Evolutionary conservation across 2,888 invertebrate species (phyloP).

Genomic region (Cosmia trapezina): DNA sequence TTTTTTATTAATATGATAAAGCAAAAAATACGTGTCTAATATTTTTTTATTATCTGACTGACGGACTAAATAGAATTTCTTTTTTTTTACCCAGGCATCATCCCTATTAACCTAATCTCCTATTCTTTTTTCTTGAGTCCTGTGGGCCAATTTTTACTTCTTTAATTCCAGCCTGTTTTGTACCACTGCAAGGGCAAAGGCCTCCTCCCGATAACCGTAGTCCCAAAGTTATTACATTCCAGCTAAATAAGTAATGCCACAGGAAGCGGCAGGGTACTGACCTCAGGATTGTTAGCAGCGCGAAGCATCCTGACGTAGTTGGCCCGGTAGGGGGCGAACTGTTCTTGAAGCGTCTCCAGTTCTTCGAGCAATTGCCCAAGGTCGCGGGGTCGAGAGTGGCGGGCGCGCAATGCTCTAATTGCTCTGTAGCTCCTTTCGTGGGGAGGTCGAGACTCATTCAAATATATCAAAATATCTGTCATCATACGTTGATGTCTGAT

Average conservation of each 20-base stretch:
- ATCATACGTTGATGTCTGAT: slow-evolving; percentile 30
- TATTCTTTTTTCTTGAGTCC: neutral
- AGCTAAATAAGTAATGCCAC: neutral
- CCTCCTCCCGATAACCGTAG: neutral
- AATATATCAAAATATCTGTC: slow-evolving; percentile 30
- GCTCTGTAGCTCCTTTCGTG: slow-evolving; percentile 66
- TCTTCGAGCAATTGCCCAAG: slow-evolving; percentile 77
- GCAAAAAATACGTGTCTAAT: too few species aligned
- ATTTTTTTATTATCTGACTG: too few species aligned
- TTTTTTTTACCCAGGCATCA: too few species aligned
- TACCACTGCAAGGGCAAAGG: neutral
- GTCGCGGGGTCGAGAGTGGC: slow-evolving; percentile 75
- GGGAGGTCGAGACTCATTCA: slow-evolving; percentile 26
- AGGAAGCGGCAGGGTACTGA: slow-evolving; percentile 45
- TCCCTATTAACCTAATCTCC: neutral
- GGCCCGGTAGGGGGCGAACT: slow-evolving; percentile 75
- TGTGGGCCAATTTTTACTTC: neutral
- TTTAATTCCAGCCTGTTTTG: neutral
- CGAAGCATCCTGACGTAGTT: slow-evolving; percentile 72
- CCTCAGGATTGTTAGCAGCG: slow-evolving; percentile 67
- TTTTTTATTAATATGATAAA: too few species aligned
- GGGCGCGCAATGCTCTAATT: slow-evolving; percentile 68
- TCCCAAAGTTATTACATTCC: neutral
- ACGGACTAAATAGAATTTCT: too few species aligned
- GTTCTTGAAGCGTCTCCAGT: slow-evolving; percentile 73